These are phyloP conservation scores for Pristionchus mayeri DNA, from an alignment of 2,888 invertebrate genomes.

Conservation along the genomic window DNA sequence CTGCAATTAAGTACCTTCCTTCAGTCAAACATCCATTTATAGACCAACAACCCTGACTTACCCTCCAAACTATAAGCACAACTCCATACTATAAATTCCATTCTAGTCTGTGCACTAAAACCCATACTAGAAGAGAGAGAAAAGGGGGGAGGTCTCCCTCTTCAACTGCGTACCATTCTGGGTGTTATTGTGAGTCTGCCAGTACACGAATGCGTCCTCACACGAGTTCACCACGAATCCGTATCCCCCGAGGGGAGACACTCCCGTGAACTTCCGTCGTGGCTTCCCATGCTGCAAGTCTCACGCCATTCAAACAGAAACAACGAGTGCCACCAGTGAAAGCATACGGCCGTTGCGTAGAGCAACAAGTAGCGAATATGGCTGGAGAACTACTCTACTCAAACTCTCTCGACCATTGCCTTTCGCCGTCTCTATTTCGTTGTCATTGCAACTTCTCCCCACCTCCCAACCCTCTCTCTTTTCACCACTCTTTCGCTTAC, in stretches of 20 bases:
- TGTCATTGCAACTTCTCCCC: constrained; percentile 17
- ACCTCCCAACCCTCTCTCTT: not conserved
- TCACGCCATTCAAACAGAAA: not conserved
- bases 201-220: constrained; percentile 36
- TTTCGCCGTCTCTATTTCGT: constrained; percentile 15
- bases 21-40: not conserved
- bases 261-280: not conserved
- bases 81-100: not conserved
- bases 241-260: constrained; percentile 49
- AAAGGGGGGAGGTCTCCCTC: not conserved
- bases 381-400: too few relatives aligned
- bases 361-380: not conserved
- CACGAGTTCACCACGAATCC: constrained; percentile 6
- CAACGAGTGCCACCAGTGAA: too few relatives aligned
- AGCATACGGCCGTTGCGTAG: too few relatives aligned
- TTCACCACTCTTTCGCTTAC: not conserved
- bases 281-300: constrained; percentile 17
- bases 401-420: not conserved
- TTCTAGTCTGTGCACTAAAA: too few relatives aligned
- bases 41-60: not conserved
- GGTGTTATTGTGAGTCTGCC: constrained; percentile 30
- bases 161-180: constrained; percentile 2
- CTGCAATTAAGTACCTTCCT: not conserved
- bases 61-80: not conserved
- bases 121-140: not conserved